Conservation (phyloP, 1,140 invertebrate species). For the Daktulosphaira vitifoliae region DNA sequence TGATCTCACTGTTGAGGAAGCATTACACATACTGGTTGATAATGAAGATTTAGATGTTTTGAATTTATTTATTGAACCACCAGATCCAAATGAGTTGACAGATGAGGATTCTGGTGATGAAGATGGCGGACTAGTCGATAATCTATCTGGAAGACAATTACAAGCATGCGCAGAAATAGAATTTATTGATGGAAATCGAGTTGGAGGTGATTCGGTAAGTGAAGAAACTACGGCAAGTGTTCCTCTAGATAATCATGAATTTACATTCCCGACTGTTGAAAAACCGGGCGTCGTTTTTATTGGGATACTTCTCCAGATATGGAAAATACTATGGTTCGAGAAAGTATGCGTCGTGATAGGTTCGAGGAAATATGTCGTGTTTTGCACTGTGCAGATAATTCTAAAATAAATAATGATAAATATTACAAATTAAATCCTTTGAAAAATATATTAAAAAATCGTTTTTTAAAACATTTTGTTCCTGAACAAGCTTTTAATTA, state of each 20-base stretch:
- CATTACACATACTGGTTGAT: too few species aligned
- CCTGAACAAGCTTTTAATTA: not conserved
- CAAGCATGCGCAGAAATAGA: conserved; percentile 21
- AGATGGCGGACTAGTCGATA: conserved; percentile 36
- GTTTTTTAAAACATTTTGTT: not conserved
- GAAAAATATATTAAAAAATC: conserved; percentile 26
- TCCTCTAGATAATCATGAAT: not conserved
- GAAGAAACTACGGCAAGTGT: not conserved
- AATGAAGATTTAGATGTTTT: conserved; percentile 6
- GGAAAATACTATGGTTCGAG: conserved; percentile 33
- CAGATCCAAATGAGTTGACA: conserved; percentile 23
- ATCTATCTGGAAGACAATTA: conserved; percentile 35
- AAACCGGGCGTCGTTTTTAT: conserved; percentile 34
- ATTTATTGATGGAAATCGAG: not conserved
- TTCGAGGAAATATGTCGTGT: conserved; percentile 34
- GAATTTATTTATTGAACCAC: conserved; percentile 35
- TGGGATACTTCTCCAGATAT: conserved; percentile 35
- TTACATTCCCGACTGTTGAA: not conserved
- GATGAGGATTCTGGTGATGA: conserved; percentile 38
- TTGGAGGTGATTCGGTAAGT: not conserved
- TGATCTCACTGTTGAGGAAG: too few species aligned
- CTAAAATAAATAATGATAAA: conserved; percentile 33
- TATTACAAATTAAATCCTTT: conserved; percentile 34
- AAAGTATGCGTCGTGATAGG: conserved; percentile 31
- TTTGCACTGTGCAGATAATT: conserved; percentile 34